Evolutionary conservation across 2,888 invertebrate species (phyloP), one percentile per base, ranked within the genome.

Genomic region (Allygus modestus): DNA sequence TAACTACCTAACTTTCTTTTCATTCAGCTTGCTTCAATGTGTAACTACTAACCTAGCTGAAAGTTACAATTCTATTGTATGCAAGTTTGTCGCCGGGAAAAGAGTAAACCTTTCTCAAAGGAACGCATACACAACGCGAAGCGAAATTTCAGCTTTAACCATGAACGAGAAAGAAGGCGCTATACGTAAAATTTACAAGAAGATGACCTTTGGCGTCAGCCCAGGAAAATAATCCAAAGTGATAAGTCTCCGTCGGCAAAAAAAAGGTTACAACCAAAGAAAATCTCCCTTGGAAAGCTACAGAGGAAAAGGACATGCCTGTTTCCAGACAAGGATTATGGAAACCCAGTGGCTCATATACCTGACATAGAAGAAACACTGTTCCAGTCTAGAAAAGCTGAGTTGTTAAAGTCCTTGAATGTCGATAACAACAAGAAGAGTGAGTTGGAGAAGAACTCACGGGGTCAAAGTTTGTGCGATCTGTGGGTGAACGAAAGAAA

Each of bases 401-500:
- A 69, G 17, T 41, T 82, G n/a, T 43, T 43, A 4, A 20, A 28
- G 1, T 82, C 41, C 1, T 17, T 69, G 20, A 41, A 43, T 17
- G 15, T n/a, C 11, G 2, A 65, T 15, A 17, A 82, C 23, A 23
- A 31, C 23, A 15, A 73, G 17, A 73, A 4, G 0, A 43, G 0
- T 41, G 65, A 82, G 28, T 28, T 82, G 20, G 43, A 69, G 61
- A 61, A 26, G 58, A 54, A 65, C 4, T 69, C 82, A 0, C 0
- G 41, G 15, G 43, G 31, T n/a, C 71, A 73, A 83, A 73, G 73
- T 33, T 23, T 23, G n/a, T 43, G 51, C 11, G 73, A 37, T 17
- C 28, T 69, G 20, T 82, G 82, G 82, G 28, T 41, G 28, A 33
- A 23, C 15, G 82, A 82, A 82, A n/a, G 82, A 20, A 31, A 31